phyloP scores from a whole-genome alignment of 2,888 invertebrate genomes.

The Drosophila subsilvestris region DNA sequence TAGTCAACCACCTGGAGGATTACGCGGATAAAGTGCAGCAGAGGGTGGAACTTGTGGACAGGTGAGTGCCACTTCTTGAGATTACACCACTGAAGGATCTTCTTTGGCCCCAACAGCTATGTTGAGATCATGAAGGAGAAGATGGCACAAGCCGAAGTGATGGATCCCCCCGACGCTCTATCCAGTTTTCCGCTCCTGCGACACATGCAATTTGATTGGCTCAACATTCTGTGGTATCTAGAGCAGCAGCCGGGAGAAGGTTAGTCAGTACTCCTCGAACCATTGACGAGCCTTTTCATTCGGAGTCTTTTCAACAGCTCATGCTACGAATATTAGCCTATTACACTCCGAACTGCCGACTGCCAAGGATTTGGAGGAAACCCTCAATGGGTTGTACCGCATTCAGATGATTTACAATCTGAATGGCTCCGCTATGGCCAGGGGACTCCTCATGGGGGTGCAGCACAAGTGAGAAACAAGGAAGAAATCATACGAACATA shows the following conservation, averaged over 20 bases:
- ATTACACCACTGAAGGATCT: neutral
- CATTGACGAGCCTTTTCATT: neutral
- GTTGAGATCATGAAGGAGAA: neutral
- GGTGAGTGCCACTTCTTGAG: neutral
- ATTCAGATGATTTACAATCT: neutral
- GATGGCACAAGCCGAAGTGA: neutral
- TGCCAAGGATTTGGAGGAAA: neutral
- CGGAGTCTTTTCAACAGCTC: neutral
- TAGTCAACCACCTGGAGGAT: neutral
- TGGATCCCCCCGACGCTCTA: neutral
- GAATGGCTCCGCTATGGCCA: neutral
- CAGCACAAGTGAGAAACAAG: conserved; percentile 7
- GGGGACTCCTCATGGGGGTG: neutral
- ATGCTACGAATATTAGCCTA: neutral
- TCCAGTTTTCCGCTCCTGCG: conserved; percentile 1
- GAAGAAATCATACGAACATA: neutral
- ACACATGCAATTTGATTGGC: conserved; percentile 14
- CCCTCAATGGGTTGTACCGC: neutral
- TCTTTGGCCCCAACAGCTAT: neutral
- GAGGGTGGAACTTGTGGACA: conserved; percentile 1
- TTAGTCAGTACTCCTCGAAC: neutral
- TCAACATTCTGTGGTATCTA: conserved; percentile 4
- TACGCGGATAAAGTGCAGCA: conserved; percentile 9
- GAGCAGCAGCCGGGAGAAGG: conserved; percentile 7
- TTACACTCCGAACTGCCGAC: conserved; percentile 1